A percentile compares a stretch with the other conserved stretches of the same genome.
Evolutionary conservation across 2,888 invertebrate genomes (phyloP).

Genomic region (Biston stratarius): DNA sequence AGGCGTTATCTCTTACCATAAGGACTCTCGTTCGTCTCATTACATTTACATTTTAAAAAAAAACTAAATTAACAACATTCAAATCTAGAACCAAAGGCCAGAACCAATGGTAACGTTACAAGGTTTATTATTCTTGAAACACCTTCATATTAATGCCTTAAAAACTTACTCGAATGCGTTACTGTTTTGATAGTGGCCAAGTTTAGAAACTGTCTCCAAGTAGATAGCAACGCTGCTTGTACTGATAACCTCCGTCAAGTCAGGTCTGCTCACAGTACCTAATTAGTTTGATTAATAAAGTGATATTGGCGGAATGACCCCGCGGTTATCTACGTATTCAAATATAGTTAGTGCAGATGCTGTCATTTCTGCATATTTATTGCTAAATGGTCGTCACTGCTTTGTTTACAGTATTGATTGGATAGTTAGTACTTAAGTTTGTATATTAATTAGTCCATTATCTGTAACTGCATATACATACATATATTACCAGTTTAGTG

Average conservation of each 20-base stretch:
- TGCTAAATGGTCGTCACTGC: conserved; percentile 34
- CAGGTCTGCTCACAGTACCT: conserved; percentile 70
- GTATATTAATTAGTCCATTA: too few species aligned
- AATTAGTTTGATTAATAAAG: conserved; percentile 75
- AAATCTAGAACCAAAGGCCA: too few species aligned
- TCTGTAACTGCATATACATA: too few species aligned
- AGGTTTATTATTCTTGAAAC: too few species aligned
- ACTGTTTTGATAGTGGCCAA: background rate
- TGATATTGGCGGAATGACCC: conserved; percentile 61
- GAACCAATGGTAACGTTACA: too few species aligned
- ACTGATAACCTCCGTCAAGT: conserved; percentile 62
- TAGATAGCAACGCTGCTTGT: conserved; percentile 29
- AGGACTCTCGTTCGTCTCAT: too few species aligned
- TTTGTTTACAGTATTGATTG: conserved; percentile 39
- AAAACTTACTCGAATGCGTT: background rate
- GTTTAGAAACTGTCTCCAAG: conserved; percentile 14
- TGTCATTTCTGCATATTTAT: conserved; percentile 45
- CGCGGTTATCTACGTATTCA: conserved; percentile 65
- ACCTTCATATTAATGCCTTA: background rate
- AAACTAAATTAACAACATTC: conserved; percentile 2
- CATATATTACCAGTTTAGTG: too few species aligned
- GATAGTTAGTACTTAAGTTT: background rate
- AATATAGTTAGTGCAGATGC: conserved; percentile 48
- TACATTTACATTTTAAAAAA: too few species aligned
- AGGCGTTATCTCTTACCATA: too few species aligned